Percentiles rank a stretch among this genome's conserved stretches.
phyloP scores from a whole-genome alignment of 2,113 vertebrate genomes.

The Balaeniceps rex region DNA sequence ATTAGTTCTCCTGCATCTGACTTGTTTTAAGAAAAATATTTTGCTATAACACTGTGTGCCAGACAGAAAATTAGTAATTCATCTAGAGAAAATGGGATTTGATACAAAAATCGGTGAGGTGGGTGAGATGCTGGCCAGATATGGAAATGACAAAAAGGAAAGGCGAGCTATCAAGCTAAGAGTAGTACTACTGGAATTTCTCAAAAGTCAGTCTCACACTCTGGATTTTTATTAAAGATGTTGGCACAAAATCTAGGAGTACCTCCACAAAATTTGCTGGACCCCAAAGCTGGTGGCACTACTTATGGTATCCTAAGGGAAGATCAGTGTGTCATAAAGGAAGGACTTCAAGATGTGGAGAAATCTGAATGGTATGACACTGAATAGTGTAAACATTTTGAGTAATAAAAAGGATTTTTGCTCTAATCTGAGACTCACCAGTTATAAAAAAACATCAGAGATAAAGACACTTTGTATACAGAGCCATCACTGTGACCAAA shows the following conservation, averaged over 20 bases:
- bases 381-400: neutral
- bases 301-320: neutral
- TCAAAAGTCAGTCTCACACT: neutral
- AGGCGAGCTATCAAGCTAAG: neutral
- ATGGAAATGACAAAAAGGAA: neutral
- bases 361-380: neutral
- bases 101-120: neutral
- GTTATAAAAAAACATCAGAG: neutral
- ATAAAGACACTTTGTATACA: neutral
- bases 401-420: neutral
- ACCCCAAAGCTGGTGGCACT: neutral
- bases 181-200: neutral
- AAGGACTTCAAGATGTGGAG: neutral
- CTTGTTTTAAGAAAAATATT: neutral
- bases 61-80: constrained; percentile 8
- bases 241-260: neutral
- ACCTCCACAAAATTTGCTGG: neutral
- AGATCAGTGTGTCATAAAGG: neutral
- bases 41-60: neutral
- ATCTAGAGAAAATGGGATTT: neutral
- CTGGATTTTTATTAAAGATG: neutral
- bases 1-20: neutral
- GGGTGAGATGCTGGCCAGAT: neutral
- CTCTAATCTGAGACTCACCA: neutral
- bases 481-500: neutral